Evolutionary conservation across 53 echinoderm and acorn worm genomes (phyloP).

Genomic region (Paracentrotus lividus): DNA sequence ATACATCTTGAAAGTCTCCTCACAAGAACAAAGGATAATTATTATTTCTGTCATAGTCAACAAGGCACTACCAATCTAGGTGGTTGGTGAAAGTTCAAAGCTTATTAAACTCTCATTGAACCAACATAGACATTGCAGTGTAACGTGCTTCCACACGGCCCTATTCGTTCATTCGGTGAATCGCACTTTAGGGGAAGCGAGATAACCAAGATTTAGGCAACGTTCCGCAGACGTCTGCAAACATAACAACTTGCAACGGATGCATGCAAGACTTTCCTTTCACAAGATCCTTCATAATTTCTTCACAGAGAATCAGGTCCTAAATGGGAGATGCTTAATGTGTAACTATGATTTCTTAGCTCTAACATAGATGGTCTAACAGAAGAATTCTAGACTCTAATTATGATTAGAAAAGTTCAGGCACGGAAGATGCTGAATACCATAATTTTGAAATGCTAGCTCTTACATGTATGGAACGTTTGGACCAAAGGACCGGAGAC

Average conservation of each 20-base stretch:
- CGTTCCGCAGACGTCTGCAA: slow-evolving; percentile 11
- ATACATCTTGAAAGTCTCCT: no score
- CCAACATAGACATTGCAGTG: not conserved
- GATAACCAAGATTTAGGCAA: not conserved
- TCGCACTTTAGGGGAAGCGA: slow-evolving; percentile 4
- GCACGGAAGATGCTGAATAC: no score
- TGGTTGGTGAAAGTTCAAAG: no score
- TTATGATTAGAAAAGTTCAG: no score
- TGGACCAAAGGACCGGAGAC: no score
- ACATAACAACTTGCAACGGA: not conserved
- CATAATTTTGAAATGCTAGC: no score
- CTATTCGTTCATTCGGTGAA: not conserved
- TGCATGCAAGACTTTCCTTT: not conserved
- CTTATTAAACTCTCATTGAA: no score
- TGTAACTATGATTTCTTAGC: not conserved
- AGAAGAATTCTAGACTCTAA: not conserved
- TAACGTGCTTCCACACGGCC: not conserved
- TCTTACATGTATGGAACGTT: no score
- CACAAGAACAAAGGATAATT: no score
- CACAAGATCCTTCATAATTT: slow-evolving; percentile 8
- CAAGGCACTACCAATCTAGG: not conserved
- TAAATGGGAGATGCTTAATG: not conserved
- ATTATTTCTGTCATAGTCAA: not conserved
- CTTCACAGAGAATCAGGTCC: not conserved
- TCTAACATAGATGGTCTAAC: not conserved